Conservation (phyloP, 1,140 invertebrate species). For the Cydia pomonella region DNA sequence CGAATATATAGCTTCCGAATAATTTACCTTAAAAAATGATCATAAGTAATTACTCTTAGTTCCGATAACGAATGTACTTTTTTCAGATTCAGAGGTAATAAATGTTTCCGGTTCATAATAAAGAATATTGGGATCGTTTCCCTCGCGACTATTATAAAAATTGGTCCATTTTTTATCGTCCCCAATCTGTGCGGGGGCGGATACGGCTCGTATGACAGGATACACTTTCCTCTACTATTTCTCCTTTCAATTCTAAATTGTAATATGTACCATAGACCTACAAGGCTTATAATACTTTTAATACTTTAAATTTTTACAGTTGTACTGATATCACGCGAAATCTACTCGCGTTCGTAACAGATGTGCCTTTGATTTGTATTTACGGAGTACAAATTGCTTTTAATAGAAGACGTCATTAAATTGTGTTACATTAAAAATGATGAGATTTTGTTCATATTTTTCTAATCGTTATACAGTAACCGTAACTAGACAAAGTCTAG, state of each 20-base stretch:
- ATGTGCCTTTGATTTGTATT: slow-evolving; percentile 47
- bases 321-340: slow-evolving; percentile 65
- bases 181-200: slow-evolving; percentile 70
- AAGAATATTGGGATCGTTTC: slow-evolving; percentile 65
- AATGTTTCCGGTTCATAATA: slow-evolving; percentile 77
- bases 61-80: slow-evolving; percentile 51
- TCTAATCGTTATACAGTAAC: not conserved
- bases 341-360: slow-evolving; percentile 60
- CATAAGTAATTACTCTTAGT: not conserved
- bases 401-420: slow-evolving; percentile 15
- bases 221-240: slow-evolving; percentile 55
- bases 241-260: not conserved
- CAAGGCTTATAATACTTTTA: not conserved
- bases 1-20: no score
- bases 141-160: slow-evolving; percentile 74
- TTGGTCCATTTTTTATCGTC: slow-evolving; percentile 73
- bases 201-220: slow-evolving; percentile 77
- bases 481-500: not conserved
- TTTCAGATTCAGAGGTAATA: slow-evolving; percentile 64
- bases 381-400: slow-evolving; percentile 27
- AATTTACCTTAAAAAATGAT: not conserved
- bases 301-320: not conserved
- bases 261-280: not conserved
- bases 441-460: slow-evolving; percentile 30
- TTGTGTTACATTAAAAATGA: slow-evolving; percentile 22